Base-by-base conservation (phyloP, 2,888 invertebrate genomes). In the Bombylius discolor region DNA sequence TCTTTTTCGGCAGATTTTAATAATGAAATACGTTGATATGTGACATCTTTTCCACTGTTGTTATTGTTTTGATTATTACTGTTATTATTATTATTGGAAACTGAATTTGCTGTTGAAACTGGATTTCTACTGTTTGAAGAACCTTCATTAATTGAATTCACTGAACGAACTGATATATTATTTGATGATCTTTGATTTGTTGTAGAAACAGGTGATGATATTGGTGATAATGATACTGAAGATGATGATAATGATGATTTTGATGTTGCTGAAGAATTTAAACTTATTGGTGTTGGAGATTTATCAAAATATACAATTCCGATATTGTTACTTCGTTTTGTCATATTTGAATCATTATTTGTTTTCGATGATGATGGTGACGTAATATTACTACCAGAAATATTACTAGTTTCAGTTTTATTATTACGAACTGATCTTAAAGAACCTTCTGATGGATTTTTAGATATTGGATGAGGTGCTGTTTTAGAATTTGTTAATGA, bases 271-370 rank as follows among this genome's bases (percentile, higher is more conserved):
- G 23, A 33, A n/a, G 45, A 44, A 6, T 32, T 56, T 31, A 45
- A 46, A 8, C 14, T 32, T 9, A 12, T 23, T 31, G 33, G n/a
- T 32, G 14, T 12, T 6, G 13, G 14, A 12, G 45, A 5, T 23
- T n/a, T 44, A 36, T 51, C 58, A 31, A 55, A 54, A 56, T 58
- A 57, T 14, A 53, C 45, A 9, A 60, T 57, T 11, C 58, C 58
- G 52, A 57, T 58, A 47, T 56, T 58, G 4, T 42, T 48, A 13
- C 36, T 46, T 8, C 58, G 53, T 9, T 13, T 23, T 8, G 33
- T 4, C 34, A 11, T 42, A 11, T 23, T 49, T 44, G n/a, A 42
- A 12, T 39, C 34, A 47, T 31, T 51, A 13, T 11, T 11, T 34
- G 44, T 44, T 44, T 53, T 13, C 4, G 59, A 47, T 34, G 51